Conservation (phyloP, 2,113 vertebrate genomes). For the Montifringilla adamsi region DNA sequence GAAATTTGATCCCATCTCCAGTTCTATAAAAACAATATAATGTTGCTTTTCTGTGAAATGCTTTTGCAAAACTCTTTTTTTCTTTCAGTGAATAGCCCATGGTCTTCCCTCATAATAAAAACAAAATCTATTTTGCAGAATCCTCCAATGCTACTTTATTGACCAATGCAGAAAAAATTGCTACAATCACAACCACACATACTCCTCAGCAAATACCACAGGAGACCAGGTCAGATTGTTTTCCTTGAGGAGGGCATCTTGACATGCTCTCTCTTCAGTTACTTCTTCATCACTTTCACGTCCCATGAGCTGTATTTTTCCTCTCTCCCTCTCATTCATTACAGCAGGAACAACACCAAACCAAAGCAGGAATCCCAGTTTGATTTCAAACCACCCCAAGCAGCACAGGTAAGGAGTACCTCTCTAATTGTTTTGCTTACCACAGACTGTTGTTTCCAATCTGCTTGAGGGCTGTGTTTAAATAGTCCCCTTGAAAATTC, state of each 20-base stretch:
- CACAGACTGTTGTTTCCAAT: not conserved
- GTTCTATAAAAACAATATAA: not conserved
- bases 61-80: not conserved
- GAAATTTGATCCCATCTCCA: not conserved
- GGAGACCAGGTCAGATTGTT: constrained; percentile 86
- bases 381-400: constrained; percentile 87
- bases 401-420: constrained; percentile 73
- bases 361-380: constrained; percentile 94
- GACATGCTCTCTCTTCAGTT: not conserved
- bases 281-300: not conserved
- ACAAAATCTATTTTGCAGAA: constrained; percentile 77
- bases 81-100: not conserved
- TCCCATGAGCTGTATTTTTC: constrained; percentile 29
- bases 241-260: not conserved
- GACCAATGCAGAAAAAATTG: constrained; percentile 99
- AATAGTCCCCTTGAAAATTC: constrained; percentile 30
- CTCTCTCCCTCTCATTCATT: constrained; percentile 19
- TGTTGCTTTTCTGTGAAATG: not conserved
- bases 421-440: not conserved
- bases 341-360: constrained; percentile 89
- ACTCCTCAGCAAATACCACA: constrained; percentile 87
- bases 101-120: not conserved
- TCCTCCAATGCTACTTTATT: constrained; percentile 95
- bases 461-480: constrained; percentile 5
- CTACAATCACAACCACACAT: constrained; percentile 98